Conservation (phyloP, 2,888 invertebrate species). For the Congeria kusceri region DNA sequence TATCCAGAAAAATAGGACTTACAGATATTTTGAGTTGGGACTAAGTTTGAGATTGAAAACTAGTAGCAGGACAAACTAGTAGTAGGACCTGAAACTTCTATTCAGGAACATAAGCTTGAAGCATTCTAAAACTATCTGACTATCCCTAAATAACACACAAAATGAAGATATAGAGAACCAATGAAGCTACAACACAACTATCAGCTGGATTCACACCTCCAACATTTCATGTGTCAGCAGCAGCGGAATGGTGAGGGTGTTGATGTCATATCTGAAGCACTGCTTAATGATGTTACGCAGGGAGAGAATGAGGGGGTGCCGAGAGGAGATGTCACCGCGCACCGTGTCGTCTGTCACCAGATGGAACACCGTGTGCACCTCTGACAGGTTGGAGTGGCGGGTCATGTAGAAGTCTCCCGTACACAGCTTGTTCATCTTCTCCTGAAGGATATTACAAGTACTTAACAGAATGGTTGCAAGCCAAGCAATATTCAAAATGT, state of each 20-base stretch:
- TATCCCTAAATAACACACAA: too few relatives aligned
- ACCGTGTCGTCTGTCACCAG: slow-evolving; percentile 93
- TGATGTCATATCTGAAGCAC: slow-evolving; percentile 97
- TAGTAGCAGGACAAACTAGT: too few relatives aligned
- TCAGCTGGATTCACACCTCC: slow-evolving; percentile 93
- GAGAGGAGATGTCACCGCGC: slow-evolving; percentile 93
- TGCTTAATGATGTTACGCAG: slow-evolving; percentile 97
- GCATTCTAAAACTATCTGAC: too few relatives aligned
- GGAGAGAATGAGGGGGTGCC: slow-evolving; percentile 97
- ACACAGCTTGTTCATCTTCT: slow-evolving; percentile 72
- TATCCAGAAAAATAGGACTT: too few relatives aligned
- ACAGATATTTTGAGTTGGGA: too few relatives aligned
- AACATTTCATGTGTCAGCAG: slow-evolving; percentile 96
- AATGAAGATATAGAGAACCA: too few relatives aligned
- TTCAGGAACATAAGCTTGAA: too few relatives aligned
- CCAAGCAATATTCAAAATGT: too few relatives aligned
- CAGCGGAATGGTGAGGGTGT: slow-evolving; percentile 96
- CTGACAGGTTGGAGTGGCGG: slow-evolving; percentile 95
- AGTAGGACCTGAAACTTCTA: too few relatives aligned
- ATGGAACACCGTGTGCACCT: slow-evolving; percentile 98
- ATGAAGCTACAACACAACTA: too few relatives aligned
- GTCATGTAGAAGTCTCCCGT: slow-evolving; percentile 85
- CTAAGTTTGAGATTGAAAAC: too few relatives aligned
- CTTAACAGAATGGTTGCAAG: not conserved
- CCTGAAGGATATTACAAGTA: slow-evolving; percentile 61